Conservation (phyloP, 2,888 invertebrate genomes). For the Eurytoma californica region DNA sequence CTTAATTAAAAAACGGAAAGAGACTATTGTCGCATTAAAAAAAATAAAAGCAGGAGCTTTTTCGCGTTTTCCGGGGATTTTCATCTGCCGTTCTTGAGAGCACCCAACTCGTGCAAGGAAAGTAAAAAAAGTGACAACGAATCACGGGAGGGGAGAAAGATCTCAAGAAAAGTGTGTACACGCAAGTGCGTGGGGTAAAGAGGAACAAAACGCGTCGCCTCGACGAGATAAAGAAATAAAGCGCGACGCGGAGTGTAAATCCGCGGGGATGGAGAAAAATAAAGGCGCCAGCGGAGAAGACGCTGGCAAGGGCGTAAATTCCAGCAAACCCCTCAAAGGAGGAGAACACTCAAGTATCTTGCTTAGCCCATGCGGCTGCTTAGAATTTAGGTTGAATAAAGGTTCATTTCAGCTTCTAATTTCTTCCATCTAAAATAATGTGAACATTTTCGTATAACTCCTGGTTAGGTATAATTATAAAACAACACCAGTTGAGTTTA, state of each 20-base stretch:
- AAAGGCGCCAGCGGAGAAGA: constrained; percentile 10
- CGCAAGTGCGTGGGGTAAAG: neutral
- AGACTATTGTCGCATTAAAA: constrained; percentile 30
- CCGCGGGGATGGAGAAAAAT: neutral
- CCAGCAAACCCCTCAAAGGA: neutral
- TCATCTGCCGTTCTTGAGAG: neutral
- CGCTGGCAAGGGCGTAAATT: neutral
- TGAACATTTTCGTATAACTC: too few relatives aligned
- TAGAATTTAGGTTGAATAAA: too few relatives aligned
- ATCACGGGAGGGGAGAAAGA: neutral
- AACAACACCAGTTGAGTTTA: too few relatives aligned
- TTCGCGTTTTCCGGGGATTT: neutral
- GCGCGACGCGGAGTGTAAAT: constrained; percentile 37
- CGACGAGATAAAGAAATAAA: constrained; percentile 49
- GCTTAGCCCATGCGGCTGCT: too few relatives aligned
- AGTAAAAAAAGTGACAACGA: neutral
- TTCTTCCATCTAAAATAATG: too few relatives aligned
- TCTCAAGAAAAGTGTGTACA: neutral
- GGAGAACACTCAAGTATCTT: neutral
- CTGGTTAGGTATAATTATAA: too few relatives aligned
- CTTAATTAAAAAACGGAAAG: constrained; percentile 48
- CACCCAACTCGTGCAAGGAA: constrained; percentile 3
- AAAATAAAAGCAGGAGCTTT: constrained; percentile 17
- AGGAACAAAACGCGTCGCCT: constrained; percentile 21
- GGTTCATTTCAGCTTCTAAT: too few relatives aligned